These are phyloP conservation scores for Synergus itoensis DNA, from an alignment of 2,888 invertebrate genomes.

Conservation along the genomic window DNA sequence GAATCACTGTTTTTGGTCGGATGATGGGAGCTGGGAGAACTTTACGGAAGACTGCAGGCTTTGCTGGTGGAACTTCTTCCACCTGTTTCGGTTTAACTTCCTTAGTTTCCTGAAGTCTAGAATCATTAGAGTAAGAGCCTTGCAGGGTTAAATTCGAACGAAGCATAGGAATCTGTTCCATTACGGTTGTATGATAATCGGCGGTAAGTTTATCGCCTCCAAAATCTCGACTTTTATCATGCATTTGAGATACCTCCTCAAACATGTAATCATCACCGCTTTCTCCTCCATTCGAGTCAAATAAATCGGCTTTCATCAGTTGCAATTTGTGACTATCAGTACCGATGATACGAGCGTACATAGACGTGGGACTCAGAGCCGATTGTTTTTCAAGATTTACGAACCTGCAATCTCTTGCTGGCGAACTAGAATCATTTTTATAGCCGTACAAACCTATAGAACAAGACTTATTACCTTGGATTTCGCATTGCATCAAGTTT, in stretches of 20 bases:
- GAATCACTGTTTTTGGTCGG: slow-evolving; percentile 77
- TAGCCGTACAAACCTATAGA: background rate
- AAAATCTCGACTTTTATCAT: slow-evolving; percentile 18
- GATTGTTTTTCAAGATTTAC: slow-evolving; percentile 59
- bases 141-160: slow-evolving; percentile 57
- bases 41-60: slow-evolving; percentile 54
- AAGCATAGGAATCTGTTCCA: slow-evolving; percentile 50
- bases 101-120: slow-evolving; percentile 40
- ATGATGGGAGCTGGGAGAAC: slow-evolving; percentile 64
- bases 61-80: slow-evolving; percentile 57
- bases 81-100: slow-evolving; percentile 49
- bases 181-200: slow-evolving; percentile 41
- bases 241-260: background rate
- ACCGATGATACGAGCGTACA: slow-evolving; percentile 82
- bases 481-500: background rate
- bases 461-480: background rate
- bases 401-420: slow-evolving; percentile 61
- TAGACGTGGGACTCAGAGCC: slow-evolving; percentile 81
- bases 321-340: slow-evolving; percentile 86
- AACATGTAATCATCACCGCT: slow-evolving; percentile 53
- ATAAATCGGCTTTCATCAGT: slow-evolving; percentile 91
- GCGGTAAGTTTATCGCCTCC: slow-evolving; percentile 11
- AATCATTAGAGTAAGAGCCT: slow-evolving; percentile 26
- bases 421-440: slow-evolving; percentile 7
- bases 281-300: slow-evolving; percentile 77